Conservation (phyloP, 1,140 invertebrate species). For the Globodera ellingtonae region DNA sequence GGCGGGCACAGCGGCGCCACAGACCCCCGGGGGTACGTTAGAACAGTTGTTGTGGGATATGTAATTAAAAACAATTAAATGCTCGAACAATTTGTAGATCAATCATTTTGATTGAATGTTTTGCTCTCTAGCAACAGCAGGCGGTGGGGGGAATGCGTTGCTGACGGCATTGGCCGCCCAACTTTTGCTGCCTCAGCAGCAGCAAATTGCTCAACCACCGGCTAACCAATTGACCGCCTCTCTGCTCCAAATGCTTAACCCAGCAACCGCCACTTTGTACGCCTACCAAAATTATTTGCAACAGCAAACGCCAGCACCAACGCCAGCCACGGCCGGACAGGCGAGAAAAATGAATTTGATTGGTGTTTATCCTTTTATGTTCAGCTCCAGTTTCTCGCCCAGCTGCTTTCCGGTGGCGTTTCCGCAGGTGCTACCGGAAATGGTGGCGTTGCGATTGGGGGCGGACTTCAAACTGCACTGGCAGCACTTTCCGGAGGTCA, state of each 20-base stretch:
- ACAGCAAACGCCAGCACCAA: constrained; percentile 20
- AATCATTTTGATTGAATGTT: not conserved
- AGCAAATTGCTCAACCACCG: constrained; percentile 17
- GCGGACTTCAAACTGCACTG: constrained; percentile 8
- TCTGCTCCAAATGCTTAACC: constrained; percentile 34
- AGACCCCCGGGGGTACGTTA: not conserved
- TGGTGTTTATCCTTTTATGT: not conserved
- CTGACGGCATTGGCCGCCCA: constrained; percentile 33
- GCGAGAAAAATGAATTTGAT: not conserved
- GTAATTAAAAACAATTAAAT: not conserved
- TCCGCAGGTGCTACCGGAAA: not conserved
- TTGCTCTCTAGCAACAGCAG: constrained; percentile 23
- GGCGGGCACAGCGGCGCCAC: constrained; percentile 2
- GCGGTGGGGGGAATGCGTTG: constrained; percentile 16
- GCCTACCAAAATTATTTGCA: constrained; percentile 46
- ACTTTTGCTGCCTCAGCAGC: constrained; percentile 38
- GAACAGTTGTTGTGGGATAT: not conserved
- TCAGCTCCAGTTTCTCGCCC: constrained; percentile 25
- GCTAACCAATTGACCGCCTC: constrained; percentile 24
- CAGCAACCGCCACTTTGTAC: constrained; percentile 13
- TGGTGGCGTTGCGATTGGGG: not conserved
- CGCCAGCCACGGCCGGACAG: not conserved
- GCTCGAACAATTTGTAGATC: not conserved
- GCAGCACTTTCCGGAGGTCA: constrained; percentile 17
- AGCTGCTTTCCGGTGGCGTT: constrained; percentile 9